These are phyloP conservation scores for Ciona savignyi DNA, from an alignment of 23 tunicate species.

Conservation along the genomic window DNA sequence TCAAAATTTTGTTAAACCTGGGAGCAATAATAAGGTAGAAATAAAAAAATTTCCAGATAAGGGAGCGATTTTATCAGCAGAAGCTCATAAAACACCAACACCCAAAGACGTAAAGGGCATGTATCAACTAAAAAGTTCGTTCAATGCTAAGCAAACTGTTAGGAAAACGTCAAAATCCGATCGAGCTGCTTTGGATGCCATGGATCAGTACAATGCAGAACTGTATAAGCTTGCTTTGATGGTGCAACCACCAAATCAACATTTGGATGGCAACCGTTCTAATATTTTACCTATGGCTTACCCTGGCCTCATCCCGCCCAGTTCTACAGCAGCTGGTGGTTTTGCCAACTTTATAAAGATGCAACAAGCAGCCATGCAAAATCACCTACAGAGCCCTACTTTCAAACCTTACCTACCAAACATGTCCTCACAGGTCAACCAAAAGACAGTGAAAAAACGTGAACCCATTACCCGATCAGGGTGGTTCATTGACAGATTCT, in stretches of 20 bases:
- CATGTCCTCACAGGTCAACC: not conserved
- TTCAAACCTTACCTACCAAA: not conserved
- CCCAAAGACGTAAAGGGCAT: not conserved
- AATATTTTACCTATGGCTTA: not conserved
- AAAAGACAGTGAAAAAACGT: not conserved
- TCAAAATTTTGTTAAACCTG: not conserved
- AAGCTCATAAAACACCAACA: not conserved
- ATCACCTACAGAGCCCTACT: slow-evolving; percentile 3
- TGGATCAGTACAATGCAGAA: slow-evolving; percentile 35
- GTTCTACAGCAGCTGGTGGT: not conserved
- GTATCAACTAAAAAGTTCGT: not conserved
- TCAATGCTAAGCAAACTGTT: not conserved
- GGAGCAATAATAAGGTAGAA: not conserved
- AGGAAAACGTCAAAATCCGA: not conserved
- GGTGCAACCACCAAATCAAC: slow-evolving; percentile 12
- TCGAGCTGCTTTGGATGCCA: not conserved
- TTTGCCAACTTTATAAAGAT: slow-evolving; percentile 26
- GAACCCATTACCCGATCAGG: not conserved
- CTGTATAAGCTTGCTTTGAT: slow-evolving; percentile 36
- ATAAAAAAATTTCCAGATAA: not conserved
- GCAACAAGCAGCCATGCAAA: slow-evolving; percentile 24
- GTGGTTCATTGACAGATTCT: not conserved
- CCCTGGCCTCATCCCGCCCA: not conserved
- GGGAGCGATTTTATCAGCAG: not conserved
- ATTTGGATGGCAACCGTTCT: not conserved